Base-by-base conservation (phyloP, 2,888 invertebrate genomes). In the Synanthedon vespiformis region DNA sequence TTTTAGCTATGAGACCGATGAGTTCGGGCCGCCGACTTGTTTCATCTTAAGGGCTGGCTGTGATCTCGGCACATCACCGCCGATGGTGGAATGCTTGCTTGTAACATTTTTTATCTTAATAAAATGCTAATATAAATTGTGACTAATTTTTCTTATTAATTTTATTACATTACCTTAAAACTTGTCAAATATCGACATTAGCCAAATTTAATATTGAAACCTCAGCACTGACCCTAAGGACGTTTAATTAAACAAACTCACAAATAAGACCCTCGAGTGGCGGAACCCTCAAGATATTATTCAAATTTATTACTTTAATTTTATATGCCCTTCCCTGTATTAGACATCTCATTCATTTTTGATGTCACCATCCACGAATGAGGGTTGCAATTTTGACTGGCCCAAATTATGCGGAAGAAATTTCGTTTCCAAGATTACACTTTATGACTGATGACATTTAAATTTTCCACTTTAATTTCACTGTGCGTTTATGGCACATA, bases 261-360 rank as follows among this genome's bases (percentile, higher is more conserved):
- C 64, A 67, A 68, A 66, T 67, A 66, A 62, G 61, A 64, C 61
- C 60, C 58, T 56, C 55, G 55, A 52, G 54, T 57, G 54, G 56
- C 55, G 53, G 52, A 51, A 56, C 57, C 57, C 57, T 14, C 13
- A 56, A 56, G 63, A 65, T 67, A 65, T 72, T 70, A 73, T 74
- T 73, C 65, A 74, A 74, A 80, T 77, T 78, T 77, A 79, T 74
- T 65, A 68, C 73, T 74, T 77, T 72, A 76, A 80, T 78, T 77
- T 77, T 74, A 73, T 79, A 70, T 71, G 67, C 68, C 65, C 65
- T 67, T 64, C 63, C 68, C 68, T 67, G 71, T 72, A 75, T 70
- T 70, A 73, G 67, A 56, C 53, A 61, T 64, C 62, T 64, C 72
- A 70, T 77, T 72, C 70, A 64, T 74, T 44, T 44, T 44, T 44